These are phyloP conservation scores for Platichthys stellatus DNA, from an alignment of 2,113 vertebrate genomes.

Conservation along the genomic window DNA sequence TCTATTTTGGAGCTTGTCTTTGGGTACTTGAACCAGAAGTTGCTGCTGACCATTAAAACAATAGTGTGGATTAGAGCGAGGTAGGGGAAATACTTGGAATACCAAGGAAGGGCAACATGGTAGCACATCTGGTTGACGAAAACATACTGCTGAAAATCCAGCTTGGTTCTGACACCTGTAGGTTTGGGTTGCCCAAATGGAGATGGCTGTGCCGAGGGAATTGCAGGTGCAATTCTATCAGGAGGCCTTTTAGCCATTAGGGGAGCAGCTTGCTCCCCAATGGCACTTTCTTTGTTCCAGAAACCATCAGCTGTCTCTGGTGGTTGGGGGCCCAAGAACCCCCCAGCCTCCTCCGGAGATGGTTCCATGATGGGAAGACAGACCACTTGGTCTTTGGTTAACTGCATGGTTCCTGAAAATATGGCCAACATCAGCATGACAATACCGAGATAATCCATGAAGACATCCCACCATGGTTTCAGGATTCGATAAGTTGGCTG, in stretches of 20 bases:
- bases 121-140: slow-evolving; percentile 99
- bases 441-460: slow-evolving; percentile 98
- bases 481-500: slow-evolving; percentile 97
- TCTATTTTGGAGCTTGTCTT: slow-evolving; percentile 99
- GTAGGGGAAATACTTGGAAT: slow-evolving; percentile 99
- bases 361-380: slow-evolving; percentile 92
- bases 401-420: slow-evolving; percentile 98
- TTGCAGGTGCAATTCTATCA: slow-evolving; percentile 77
- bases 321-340: slow-evolving; percentile 50
- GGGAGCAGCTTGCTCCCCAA: slow-evolving; percentile 79
- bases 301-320: slow-evolving; percentile 56
- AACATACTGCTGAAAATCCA: slow-evolving; percentile 99
- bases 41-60: slow-evolving; percentile 98
- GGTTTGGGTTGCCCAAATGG: slow-evolving; percentile 81
- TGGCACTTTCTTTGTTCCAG: slow-evolving; percentile 73
- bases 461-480: slow-evolving; percentile 99
- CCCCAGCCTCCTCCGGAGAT: slow-evolving; percentile 66
- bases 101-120: slow-evolving; percentile 97
- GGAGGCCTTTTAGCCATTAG: slow-evolving; percentile 81
- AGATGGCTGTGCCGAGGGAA: slow-evolving; percentile 74
- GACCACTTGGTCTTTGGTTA: slow-evolving; percentile 98
- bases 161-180: slow-evolving; percentile 90
- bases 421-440: slow-evolving; percentile 99
- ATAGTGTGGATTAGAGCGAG: slow-evolving; percentile 98
- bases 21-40: slow-evolving; percentile 99